Conservation (phyloP, 2,797 vertebrate genomes). For the Iguana delicatissima region DNA sequence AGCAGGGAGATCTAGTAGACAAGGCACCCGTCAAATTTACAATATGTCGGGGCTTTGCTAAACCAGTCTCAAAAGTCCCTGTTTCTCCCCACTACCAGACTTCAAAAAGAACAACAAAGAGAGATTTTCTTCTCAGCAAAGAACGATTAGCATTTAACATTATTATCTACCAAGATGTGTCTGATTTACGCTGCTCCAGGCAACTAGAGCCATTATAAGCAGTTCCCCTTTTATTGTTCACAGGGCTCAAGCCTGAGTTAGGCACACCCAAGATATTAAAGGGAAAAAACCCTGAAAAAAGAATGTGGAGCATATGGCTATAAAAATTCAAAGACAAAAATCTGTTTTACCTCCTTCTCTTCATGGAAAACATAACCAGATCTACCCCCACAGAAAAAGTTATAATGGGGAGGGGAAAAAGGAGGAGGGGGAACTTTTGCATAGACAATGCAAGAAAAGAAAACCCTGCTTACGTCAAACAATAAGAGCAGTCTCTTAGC, state of each 20-base stretch:
- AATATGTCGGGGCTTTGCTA: conserved; percentile 35
- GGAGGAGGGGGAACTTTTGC: conserved; percentile 49
- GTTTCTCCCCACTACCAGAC: conserved; percentile 46
- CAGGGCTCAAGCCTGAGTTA: conserved; percentile 41
- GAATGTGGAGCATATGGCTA: conserved; percentile 65
- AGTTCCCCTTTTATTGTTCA: conserved; percentile 50
- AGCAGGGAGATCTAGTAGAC: conserved; percentile 27
- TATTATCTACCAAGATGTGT: conserved; percentile 50
- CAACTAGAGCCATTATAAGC: conserved; percentile 47
- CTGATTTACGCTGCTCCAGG: conserved; percentile 51
- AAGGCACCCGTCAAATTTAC: conserved; percentile 40
- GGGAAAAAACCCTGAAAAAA: conserved; percentile 29
- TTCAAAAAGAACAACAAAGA: conserved; percentile 50
- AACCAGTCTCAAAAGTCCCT: conserved; percentile 55
- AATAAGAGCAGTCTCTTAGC: conserved; percentile 75
- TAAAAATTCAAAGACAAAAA: conserved; percentile 72
- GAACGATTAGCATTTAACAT: conserved; percentile 50
- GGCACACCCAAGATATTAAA: conserved; percentile 51
- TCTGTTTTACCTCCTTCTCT: conserved; percentile 60
- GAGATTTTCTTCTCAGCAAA: conserved; percentile 46
- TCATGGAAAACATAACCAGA: conserved; percentile 41
- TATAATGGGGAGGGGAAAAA: conserved; percentile 63
- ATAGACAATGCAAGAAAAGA: conserved; percentile 74
- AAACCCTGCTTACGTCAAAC: conserved; percentile 75
- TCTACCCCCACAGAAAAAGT: conserved; percentile 70